Conservation (phyloP, 2,888 invertebrate genomes). For the Actias luna region DNA sequence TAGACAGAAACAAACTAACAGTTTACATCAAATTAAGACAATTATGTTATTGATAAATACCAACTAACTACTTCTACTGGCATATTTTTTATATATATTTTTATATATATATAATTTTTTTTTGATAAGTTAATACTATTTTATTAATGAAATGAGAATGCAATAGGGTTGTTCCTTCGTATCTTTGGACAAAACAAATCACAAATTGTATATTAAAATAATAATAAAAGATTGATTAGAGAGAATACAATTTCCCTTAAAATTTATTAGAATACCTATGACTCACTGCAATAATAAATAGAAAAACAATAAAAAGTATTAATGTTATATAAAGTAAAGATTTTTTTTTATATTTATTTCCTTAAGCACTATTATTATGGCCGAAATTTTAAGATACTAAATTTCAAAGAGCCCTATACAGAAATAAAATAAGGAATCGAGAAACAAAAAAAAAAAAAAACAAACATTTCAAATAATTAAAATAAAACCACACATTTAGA, state of each 20-base stretch:
- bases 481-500: no score
- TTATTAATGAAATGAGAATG: constrained; percentile 20
- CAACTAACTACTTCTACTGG: constrained; percentile 19
- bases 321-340: no score
- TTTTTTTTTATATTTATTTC: neutral
- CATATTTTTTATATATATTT: constrained; percentile 15
- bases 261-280: neutral
- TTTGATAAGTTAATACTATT: constrained; percentile 18
- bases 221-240: neutral
- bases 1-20: neutral
- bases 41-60: constrained; percentile 7
- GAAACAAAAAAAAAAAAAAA: no score
- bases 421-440: no score
- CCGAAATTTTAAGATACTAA: constrained; percentile 22
- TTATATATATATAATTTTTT: no score
- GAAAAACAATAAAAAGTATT: no score
- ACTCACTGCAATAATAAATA: neutral
- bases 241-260: neutral
- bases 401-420: no score
- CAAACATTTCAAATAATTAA: no score
- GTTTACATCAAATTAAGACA: neutral
- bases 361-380: constrained; percentile 37
- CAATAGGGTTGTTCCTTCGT: constrained; percentile 37
- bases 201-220: constrained; percentile 31
- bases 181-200: constrained; percentile 56